Percentiles rank a stretch among this genome's conserved stretches.
Evolutionary conservation across 1,140 invertebrate genomes (phyloP).

Genomic region (Drosophila persimilis): DNA sequence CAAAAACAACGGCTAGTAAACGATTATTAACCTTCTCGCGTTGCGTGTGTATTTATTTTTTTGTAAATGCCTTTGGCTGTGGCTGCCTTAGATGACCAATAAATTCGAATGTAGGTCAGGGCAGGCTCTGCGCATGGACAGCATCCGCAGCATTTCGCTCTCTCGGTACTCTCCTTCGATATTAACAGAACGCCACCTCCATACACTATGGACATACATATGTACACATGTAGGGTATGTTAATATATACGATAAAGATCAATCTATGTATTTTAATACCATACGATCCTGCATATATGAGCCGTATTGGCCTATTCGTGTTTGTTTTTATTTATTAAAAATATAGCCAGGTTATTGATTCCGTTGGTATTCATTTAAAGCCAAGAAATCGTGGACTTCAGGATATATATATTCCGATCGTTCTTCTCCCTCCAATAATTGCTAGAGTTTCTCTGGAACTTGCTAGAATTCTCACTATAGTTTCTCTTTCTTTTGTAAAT

Average conservation of each 20-base stretch:
- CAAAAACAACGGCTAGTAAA: constrained; percentile 22
- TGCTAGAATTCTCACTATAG: neutral
- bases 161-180: too few species aligned
- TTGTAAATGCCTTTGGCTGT: constrained; percentile 35
- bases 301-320: too few species aligned
- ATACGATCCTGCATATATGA: too few species aligned
- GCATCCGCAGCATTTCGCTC: constrained; percentile 15
- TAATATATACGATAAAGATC: too few species aligned
- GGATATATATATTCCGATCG: neutral
- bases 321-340: too few species aligned
- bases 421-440: constrained; percentile 42
- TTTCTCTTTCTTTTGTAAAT: neutral
- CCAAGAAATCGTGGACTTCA: neutral
- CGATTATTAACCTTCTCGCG: constrained; percentile 42
- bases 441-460: neutral
- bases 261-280: too few species aligned
- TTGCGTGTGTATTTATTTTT: constrained; percentile 59
- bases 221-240: too few species aligned
- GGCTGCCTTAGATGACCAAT: constrained; percentile 75
- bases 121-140: constrained; percentile 69
- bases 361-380: neutral
- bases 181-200: too few species aligned
- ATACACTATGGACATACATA: neutral
- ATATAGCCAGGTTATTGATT: too few species aligned
- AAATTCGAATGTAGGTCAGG: constrained; percentile 75